Percentiles rank a stretch among this genome's conserved stretches.
Evolutionary conservation across 2,113 vertebrate genomes (phyloP).

Genomic region (Excalfactoria chinensis): DNA sequence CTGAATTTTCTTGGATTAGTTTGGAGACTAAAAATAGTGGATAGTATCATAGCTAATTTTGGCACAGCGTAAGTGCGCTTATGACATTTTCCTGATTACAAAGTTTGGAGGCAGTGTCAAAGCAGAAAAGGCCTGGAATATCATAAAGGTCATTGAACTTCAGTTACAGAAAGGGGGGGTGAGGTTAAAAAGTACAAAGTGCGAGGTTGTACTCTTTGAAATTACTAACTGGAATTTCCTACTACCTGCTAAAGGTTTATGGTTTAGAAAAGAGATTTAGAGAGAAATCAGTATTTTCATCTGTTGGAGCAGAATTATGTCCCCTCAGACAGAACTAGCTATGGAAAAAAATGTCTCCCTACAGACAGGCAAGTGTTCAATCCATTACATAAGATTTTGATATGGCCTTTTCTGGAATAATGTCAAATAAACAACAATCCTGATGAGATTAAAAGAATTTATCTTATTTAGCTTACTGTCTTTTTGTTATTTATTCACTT

Average conservation of each 20-base stretch:
- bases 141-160: constrained; percentile 44
- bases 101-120: constrained; percentile 41
- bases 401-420: background rate
- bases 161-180: background rate
- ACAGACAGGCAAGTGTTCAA: background rate
- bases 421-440: background rate
- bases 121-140: constrained; percentile 31
- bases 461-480: background rate
- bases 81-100: constrained; percentile 66
- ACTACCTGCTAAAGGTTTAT: background rate
- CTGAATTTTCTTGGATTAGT: constrained; percentile 29
- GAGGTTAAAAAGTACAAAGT: constrained; percentile 41
- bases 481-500: background rate
- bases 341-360: background rate
- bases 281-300: background rate
- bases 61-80: background rate
- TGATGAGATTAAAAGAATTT: background rate
- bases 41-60: constrained; percentile 55
- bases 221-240: background rate
- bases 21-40: constrained; percentile 55
- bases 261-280: background rate
- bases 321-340: background rate
- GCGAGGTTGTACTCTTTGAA: background rate
- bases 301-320: background rate
- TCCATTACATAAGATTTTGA: background rate